Conservation (phyloP, 1,140 invertebrate species). For the Teleopsis dalmanni region DNA sequence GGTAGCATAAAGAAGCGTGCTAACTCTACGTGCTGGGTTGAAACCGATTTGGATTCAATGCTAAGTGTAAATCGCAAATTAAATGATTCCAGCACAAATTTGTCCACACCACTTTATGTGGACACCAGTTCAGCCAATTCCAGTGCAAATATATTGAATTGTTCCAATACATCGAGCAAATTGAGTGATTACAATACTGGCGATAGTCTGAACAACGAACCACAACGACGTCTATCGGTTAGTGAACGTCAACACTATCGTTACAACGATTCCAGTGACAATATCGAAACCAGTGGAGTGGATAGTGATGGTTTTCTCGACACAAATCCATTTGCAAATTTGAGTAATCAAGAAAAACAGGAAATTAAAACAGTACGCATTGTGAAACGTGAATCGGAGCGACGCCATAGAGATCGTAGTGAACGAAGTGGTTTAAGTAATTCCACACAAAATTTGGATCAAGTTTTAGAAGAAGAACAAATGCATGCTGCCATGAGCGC, state of each 20-base stretch:
- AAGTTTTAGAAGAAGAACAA: constrained; percentile 50
- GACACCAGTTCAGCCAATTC: constrained; percentile 42
- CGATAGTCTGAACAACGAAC: constrained; percentile 8
- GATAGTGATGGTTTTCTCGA: constrained; percentile 49
- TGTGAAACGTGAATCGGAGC: constrained; percentile 84
- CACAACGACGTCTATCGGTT: constrained; percentile 2
- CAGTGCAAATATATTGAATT: constrained; percentile 9
- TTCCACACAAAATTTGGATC: constrained; percentile 47
- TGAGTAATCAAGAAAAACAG: constrained; percentile 73
- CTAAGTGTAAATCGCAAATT: constrained; percentile 30
- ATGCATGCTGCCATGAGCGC: constrained; percentile 18
- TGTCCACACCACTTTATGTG: constrained; percentile 48
- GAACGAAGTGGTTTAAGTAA: constrained; percentile 33
- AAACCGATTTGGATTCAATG: constrained; percentile 81
- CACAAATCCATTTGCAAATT: constrained; percentile 53
- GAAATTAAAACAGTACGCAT: constrained; percentile 89
- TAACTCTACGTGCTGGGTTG: constrained; percentile 62
- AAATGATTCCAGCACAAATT: constrained; percentile 32
- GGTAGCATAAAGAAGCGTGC: constrained; percentile 43
- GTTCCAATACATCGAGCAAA: constrained; percentile 18
- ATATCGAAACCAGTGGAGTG: constrained; percentile 34
- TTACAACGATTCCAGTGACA: constrained; percentile 36
- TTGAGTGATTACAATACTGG: constrained; percentile 28
- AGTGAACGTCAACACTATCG: constrained; percentile 10
- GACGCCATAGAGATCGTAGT: constrained; percentile 67